phyloP scores from a whole-genome alignment of 2,888 invertebrate species.

The Lordiphosa fenestrarum region DNA sequence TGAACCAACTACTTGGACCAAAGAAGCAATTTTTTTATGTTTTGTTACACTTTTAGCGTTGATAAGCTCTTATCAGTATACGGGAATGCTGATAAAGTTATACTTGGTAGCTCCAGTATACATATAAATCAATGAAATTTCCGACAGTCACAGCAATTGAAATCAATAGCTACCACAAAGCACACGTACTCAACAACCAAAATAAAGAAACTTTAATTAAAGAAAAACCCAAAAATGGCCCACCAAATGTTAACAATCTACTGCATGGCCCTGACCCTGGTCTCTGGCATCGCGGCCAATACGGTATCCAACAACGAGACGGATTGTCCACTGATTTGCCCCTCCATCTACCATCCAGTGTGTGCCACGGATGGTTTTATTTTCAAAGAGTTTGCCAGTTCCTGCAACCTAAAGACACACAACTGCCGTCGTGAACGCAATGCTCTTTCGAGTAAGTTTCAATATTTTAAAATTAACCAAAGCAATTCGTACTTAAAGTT shows the following conservation, averaged over 20 bases:
- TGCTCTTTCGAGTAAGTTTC: slow-evolving; percentile 48
- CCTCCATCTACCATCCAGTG: slow-evolving; percentile 55
- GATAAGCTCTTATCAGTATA: slow-evolving; percentile 48
- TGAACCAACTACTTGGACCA: slow-evolving; percentile 37
- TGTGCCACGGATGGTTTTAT: slow-evolving; percentile 70
- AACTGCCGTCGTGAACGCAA: slow-evolving; percentile 69
- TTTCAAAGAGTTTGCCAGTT: slow-evolving; percentile 66
- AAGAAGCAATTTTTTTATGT: slow-evolving; percentile 35
- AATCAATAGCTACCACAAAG: slow-evolving; percentile 44
- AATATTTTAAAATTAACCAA: background rate
- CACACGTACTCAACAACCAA: slow-evolving; percentile 35
- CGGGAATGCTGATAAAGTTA: slow-evolving; percentile 39
- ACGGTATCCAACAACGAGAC: slow-evolving; percentile 45
- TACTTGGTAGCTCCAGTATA: slow-evolving; percentile 35
- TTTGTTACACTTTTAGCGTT: background rate
- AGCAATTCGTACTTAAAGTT: background rate
- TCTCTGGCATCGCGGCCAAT: slow-evolving; percentile 45
- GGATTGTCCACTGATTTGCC: slow-evolving; percentile 67
- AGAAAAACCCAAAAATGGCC: slow-evolving; percentile 33
- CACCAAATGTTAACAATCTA: slow-evolving; percentile 35
- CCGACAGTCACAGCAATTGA: slow-evolving; percentile 59
- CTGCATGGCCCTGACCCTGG: slow-evolving; percentile 34
- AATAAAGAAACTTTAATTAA: slow-evolving; percentile 20
- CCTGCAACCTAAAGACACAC: slow-evolving; percentile 56
- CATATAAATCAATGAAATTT: slow-evolving; percentile 56